Base-by-base conservation (phyloP, 1,140 invertebrate species). In the Homarus americanus region DNA sequence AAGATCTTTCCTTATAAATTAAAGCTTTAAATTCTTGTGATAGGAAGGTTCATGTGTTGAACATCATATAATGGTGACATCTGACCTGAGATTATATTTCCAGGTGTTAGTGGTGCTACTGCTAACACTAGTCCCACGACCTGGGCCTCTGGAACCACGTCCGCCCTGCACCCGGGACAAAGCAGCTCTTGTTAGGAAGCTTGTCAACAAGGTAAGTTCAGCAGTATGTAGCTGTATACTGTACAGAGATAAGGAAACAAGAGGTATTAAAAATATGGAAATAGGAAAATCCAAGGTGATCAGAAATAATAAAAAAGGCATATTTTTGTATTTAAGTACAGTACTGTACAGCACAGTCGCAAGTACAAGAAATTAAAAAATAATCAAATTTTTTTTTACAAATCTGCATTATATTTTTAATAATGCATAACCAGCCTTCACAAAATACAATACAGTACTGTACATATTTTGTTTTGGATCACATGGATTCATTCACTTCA, bases 101-200 rank as follows among this genome's bases (percentile, higher is more conserved):
- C 93, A 97, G 97, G 96, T 97, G 94, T 94, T 97, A 94, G 95
- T 96, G 95, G 96, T 97, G 93, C 95, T 97, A 93, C 95, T 98
- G 94, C 95, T 97, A 93, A 96, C 96, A 92, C 95, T 97, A 93
- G 97, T 98, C 94, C 97, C 97, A 94, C 97, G 97, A 97, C 97
- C 97, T 93, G 97, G 97, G 93, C 97, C 97, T 80, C 96, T 96
- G 92, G 96, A 97, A 84, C 97, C 97, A 95, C 97, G 97, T 95
- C 96, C 97, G 93, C 96, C 97, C 93, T 98, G 97, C 93, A 97
- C 97, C 92, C 96, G 97, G 95, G 97, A 98, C 95, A 97, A 97
- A 94, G 97, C 97, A 87, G 96, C 97, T 93, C 96, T 98, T 93
- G 97, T 98, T 73, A 96, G 97, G 93, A 97, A 97, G 95, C 96